Percentiles rank a stretch among this genome's conserved stretches.
phyloP scores from a whole-genome alignment of 2,888 invertebrate genomes.

The Julus scandinavius region DNA sequence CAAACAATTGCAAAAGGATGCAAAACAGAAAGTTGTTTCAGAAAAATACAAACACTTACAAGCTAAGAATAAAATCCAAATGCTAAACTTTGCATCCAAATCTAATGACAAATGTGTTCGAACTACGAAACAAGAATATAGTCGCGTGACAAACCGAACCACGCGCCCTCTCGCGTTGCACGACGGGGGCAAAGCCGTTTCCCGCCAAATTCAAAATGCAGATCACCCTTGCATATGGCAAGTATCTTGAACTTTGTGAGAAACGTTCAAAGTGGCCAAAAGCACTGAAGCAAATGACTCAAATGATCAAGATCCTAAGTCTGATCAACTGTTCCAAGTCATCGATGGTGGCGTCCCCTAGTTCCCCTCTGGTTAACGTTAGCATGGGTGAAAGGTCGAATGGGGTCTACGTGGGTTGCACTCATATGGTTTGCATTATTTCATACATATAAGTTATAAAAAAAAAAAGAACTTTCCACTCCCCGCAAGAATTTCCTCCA shows the following conservation, averaged over 20 bases:
- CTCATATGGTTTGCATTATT: background rate
- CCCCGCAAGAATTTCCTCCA: slow-evolving; percentile 9
- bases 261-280: background rate
- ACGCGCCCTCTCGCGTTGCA: background rate
- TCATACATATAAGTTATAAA: background rate
- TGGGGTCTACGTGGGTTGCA: background rate
- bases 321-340: background rate
- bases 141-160: background rate
- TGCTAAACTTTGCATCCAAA: too few relatives aligned
- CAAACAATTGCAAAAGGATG: too few relatives aligned
- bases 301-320: background rate
- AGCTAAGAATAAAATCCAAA: too few relatives aligned
- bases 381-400: background rate
- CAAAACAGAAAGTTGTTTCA: too few relatives aligned
- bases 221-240: background rate
- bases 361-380: background rate
- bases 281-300: background rate
- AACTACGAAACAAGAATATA: too few relatives aligned
- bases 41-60: too few relatives aligned
- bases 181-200: background rate
- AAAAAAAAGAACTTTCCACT: background rate
- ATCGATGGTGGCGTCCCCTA: background rate
- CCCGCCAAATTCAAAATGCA: background rate
- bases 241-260: background rate
- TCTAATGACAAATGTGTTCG: too few relatives aligned